phyloP scores from a whole-genome alignment of 2,888 invertebrate species.

The Rhodophaea formosa region DNA sequence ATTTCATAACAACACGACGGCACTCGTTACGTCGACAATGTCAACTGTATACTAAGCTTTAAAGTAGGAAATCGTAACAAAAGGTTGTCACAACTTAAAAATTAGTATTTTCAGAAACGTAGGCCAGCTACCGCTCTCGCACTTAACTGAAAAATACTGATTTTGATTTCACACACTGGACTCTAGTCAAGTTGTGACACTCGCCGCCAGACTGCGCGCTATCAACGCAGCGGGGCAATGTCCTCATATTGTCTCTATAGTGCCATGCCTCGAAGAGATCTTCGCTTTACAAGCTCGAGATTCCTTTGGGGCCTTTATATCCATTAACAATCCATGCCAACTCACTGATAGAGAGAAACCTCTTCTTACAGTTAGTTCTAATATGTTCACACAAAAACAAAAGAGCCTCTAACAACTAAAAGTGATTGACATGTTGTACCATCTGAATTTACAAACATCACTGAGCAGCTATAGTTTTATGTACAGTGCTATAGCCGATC shows the following conservation, averaged over 20 bases:
- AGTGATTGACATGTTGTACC: neutral
- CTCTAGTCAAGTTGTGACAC: conserved; percentile 8
- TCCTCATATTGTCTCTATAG: neutral
- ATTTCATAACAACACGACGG: conserved; percentile 40
- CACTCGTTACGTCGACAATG: conserved; percentile 31
- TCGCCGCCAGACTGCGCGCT: conserved; percentile 1
- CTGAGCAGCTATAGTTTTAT: conserved; percentile 13
- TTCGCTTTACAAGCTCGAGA: conserved; percentile 4
- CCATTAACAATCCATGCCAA: neutral
- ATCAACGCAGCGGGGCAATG: neutral
- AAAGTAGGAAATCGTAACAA: conserved; percentile 31
- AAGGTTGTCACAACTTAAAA: conserved; percentile 21
- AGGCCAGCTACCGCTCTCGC: conserved; percentile 24
- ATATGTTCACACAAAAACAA: neutral
- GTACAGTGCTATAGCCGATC: conserved; percentile 16
- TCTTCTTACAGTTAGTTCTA: neutral
- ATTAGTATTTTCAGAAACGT: conserved; percentile 16
- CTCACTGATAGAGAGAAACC: neutral
- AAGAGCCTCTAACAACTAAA: neutral
- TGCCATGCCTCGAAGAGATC: neutral
- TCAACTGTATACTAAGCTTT: conserved; percentile 34
- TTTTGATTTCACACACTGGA: conserved; percentile 11
- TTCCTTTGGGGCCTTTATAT: conserved; percentile 9
- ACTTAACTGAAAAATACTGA: conserved; percentile 16
- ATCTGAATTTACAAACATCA: neutral